Evolutionary conservation across 2,113 vertebrate species (phyloP).

Genomic region (Campylomormyrus numenius): DNA sequence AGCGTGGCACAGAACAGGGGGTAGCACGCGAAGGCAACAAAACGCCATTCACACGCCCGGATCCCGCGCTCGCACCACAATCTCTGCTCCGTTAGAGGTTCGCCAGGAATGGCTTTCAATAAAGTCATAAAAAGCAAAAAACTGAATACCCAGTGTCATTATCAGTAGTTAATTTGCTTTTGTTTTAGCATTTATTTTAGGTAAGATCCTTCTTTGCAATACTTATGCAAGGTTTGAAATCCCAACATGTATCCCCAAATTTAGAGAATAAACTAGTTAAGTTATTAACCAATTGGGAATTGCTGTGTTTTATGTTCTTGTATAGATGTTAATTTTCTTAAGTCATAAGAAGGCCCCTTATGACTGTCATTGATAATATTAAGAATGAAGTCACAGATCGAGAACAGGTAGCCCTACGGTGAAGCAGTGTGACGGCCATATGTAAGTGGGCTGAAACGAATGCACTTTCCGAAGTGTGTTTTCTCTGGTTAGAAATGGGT

Average conservation of each 20-base stretch:
- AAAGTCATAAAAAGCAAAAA: neutral
- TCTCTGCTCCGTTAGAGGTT: neutral
- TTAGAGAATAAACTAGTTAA: neutral
- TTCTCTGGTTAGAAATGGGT: neutral
- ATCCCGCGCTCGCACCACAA: neutral
- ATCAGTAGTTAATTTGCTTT: neutral
- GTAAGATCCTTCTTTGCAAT: neutral
- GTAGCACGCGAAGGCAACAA: neutral
- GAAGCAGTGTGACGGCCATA: neutral
- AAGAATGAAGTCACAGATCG: neutral
- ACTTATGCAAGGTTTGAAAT: neutral
- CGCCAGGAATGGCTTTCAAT: neutral
- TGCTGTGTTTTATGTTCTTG: neutral
- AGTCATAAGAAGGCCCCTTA: neutral
- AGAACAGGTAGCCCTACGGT: neutral
- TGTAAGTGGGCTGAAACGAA: slow-evolving; percentile 1
- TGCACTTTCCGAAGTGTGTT: neutral
- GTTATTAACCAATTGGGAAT: neutral
- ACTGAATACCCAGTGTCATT: neutral
- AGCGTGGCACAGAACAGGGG: neutral
- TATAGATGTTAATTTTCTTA: neutral
- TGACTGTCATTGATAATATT: neutral
- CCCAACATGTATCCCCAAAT: neutral
- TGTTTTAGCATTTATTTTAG: neutral
- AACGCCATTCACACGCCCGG: neutral